phyloP scores from a whole-genome alignment of 2,113 vertebrate genomes.

The Motacilla alba region DNA sequence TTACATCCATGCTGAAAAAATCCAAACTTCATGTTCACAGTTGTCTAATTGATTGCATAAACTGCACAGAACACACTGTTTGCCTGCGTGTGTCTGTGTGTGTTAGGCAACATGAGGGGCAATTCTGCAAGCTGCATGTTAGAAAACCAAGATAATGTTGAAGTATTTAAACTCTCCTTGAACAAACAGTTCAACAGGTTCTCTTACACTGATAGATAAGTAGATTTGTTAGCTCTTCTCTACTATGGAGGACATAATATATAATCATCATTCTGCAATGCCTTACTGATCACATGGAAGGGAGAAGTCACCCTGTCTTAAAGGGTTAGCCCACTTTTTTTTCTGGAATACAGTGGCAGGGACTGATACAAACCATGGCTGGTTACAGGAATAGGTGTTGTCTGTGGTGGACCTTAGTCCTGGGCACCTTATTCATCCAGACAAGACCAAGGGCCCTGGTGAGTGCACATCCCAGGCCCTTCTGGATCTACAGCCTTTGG shows the following conservation, averaged over 20 bases:
- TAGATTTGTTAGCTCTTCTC: not conserved
- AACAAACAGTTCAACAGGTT: not conserved
- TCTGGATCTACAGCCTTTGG: not conserved
- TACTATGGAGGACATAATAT: not conserved
- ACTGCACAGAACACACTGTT: not conserved
- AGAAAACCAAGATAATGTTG: not conserved
- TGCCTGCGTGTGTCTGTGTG: accelerated
- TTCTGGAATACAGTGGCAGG: not conserved
- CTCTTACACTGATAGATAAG: not conserved
- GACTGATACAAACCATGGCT: not conserved
- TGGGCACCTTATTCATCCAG: not conserved
- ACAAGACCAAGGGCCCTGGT: not conserved
- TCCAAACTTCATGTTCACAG: not conserved
- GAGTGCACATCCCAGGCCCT: not conserved
- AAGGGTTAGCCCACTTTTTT: not conserved
- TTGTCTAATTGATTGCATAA: not conserved
- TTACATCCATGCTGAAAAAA: not conserved
- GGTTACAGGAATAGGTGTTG: not conserved
- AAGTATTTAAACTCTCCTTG: not conserved
- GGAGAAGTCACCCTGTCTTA: not conserved
- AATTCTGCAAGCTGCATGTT: not conserved
- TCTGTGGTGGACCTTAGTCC: not conserved
- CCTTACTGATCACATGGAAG: not conserved
- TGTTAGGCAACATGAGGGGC: not conserved
- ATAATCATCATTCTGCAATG: not conserved